Evolutionary conservation across 2,888 invertebrate species (phyloP).

Genomic region (Ichneumon xanthorius): DNA sequence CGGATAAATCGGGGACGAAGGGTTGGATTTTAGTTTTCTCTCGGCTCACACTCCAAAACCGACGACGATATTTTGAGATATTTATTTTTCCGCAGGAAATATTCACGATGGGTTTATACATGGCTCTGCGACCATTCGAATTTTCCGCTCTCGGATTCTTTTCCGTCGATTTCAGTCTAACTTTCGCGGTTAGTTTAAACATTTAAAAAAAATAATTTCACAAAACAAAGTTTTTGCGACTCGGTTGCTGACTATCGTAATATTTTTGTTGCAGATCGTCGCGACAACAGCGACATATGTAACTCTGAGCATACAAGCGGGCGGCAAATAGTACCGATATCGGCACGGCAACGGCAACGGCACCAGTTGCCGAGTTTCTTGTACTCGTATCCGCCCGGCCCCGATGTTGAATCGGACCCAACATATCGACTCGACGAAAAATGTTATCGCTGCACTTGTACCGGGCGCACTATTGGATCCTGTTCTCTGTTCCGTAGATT

Average conservation of each 20-base stretch:
- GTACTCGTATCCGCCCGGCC: neutral
- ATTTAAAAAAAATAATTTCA: neutral
- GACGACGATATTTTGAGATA: neutral
- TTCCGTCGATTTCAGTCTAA: constrained; percentile 26
- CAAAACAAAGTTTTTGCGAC: constrained; percentile 88
- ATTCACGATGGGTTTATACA: constrained; percentile 49
- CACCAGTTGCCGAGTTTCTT: too few species aligned
- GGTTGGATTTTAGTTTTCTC: constrained; percentile 7
- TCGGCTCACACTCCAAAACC: neutral
- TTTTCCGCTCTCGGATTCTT: constrained; percentile 51
- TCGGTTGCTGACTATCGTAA: constrained; percentile 68
- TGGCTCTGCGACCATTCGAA: constrained; percentile 27
- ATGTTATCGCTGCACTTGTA: neutral
- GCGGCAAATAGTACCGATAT: neutral
- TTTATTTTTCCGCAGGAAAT: constrained; percentile 19
- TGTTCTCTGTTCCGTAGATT: too few species aligned
- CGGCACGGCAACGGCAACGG: too few species aligned
- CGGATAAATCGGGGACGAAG: constrained; percentile 41
- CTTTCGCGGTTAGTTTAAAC: constrained; percentile 16
- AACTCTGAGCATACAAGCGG: constrained; percentile 29
- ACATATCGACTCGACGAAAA: neutral
- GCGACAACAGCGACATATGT: constrained; percentile 11
- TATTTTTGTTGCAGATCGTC: constrained; percentile 36
- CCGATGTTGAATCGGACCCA: neutral
- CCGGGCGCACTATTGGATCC: neutral